Percentiles rank a stretch among this genome's conserved stretches.
These are phyloP conservation scores for Myripristis jacobus DNA, from an alignment of 2,797 vertebrate species.

Conservation along the genomic window DNA sequence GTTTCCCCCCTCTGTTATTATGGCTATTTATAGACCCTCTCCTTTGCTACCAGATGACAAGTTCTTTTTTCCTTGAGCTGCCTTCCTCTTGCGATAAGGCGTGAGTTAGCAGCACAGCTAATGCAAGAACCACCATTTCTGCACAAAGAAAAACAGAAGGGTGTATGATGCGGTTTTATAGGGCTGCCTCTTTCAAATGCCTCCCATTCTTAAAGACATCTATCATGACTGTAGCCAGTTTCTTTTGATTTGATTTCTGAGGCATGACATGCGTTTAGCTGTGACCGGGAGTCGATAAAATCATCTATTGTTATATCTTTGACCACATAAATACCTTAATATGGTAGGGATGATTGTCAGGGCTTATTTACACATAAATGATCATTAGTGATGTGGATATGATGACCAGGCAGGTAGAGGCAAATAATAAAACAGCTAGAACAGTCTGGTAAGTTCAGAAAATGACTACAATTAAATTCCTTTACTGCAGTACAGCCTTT, in stretches of 20 bases:
- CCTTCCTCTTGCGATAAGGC: slow-evolving; percentile 38
- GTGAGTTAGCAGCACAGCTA: slow-evolving; percentile 40
- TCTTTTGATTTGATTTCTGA: slow-evolving; percentile 5
- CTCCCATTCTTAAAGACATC: not conserved
- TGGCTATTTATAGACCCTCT: slow-evolving; percentile 74
- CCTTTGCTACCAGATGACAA: slow-evolving; percentile 56
- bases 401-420: too few species aligned
- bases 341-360: too few species aligned
- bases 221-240: not conserved
- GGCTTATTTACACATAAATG: too few species aligned
- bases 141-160: not conserved
- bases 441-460: too few species aligned
- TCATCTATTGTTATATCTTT: too few species aligned
- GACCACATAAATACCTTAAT: too few species aligned
- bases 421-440: too few species aligned
- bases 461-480: too few species aligned
- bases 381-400: too few species aligned
- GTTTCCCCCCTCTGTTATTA: slow-evolving; percentile 77
- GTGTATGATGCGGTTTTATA: slow-evolving; percentile 7
- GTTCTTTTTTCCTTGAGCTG: slow-evolving; percentile 49
- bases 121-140: slow-evolving; percentile 7
- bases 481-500: too few species aligned
- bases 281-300: not conserved
- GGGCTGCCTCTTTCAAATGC: slow-evolving; percentile 3
- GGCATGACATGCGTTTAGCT: slow-evolving; percentile 6